These are phyloP conservation scores for Polia nebulosa DNA, from an alignment of 2,888 invertebrate genomes.

Conservation along the genomic window DNA sequence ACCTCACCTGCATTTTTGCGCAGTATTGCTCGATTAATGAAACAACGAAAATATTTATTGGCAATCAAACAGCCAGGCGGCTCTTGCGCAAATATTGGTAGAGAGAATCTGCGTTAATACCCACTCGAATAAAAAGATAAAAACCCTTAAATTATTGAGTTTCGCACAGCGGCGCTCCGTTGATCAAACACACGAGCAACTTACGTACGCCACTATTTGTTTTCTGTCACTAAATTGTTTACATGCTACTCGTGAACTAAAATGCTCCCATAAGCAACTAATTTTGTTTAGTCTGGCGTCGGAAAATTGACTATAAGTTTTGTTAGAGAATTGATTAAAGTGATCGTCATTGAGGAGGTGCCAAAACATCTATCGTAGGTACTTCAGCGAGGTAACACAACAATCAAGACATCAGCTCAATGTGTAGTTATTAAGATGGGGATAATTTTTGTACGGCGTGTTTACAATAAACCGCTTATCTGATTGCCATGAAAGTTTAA, in stretches of 20 bases:
- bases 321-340: conserved; percentile 50
- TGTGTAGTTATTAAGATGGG: conserved; percentile 19
- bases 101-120: conserved; percentile 76
- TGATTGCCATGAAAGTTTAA: conserved; percentile 47
- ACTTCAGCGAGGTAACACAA: conserved; percentile 38
- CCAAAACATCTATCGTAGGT: conserved; percentile 51
- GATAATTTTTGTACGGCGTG: conserved; percentile 36
- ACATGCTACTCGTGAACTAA: conserved; percentile 63
- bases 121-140: conserved; percentile 71
- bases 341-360: conserved; percentile 51
- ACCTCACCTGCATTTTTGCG: conserved; percentile 70
- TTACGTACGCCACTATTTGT: conserved; percentile 68
- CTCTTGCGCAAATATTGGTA: conserved; percentile 78
- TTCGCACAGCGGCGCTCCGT: conserved; percentile 64
- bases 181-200: conserved; percentile 69
- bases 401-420: conserved; percentile 35
- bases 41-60: conserved; percentile 79
- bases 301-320: conserved; percentile 47
- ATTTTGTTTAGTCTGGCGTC: conserved; percentile 58
- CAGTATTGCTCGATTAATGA: conserved; percentile 75
- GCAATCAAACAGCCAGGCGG: conserved; percentile 78
- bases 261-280: conserved; percentile 61
- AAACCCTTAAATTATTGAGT: conserved; percentile 72
- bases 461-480: conserved; percentile 44
- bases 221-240: conserved; percentile 72